Conservation (phyloP, 2,113 vertebrate species). For the Bubo bubo region DNA sequence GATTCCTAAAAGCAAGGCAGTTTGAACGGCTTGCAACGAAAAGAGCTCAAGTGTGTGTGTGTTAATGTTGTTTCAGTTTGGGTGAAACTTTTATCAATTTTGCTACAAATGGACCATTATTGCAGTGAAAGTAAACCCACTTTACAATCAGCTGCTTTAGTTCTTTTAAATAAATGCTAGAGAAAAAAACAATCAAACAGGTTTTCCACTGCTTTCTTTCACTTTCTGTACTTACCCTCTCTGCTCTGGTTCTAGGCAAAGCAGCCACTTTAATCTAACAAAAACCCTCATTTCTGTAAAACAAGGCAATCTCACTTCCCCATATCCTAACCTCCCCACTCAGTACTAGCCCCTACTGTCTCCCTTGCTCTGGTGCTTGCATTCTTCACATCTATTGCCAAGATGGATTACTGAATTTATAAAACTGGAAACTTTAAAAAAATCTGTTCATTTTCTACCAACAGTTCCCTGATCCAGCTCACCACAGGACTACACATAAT, state of each 20-base stretch:
- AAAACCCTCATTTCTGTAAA: background rate
- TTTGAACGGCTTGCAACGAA: background rate
- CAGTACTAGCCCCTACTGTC: background rate
- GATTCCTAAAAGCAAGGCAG: background rate
- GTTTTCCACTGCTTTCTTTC: background rate
- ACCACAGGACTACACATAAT: background rate
- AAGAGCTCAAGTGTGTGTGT: background rate
- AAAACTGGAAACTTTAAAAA: background rate
- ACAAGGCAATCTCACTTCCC: background rate
- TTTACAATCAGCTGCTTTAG: background rate
- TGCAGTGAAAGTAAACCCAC: background rate
- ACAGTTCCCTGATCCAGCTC: background rate
- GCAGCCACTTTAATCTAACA: background rate
- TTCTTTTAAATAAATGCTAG: background rate
- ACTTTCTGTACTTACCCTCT: background rate
- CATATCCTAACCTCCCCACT: background rate
- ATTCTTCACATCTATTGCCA: background rate
- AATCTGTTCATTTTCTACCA: background rate
- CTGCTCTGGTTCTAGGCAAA: background rate
- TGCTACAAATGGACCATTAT: background rate
- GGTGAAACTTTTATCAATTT: background rate
- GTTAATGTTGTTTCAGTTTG: background rate
- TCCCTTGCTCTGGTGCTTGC: background rate
- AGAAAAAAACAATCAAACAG: rapidly evolving
- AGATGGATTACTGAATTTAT: background rate